phyloP scores from a whole-genome alignment of 2,888 invertebrate genomes.

The Amorpha juglandis region DNA sequence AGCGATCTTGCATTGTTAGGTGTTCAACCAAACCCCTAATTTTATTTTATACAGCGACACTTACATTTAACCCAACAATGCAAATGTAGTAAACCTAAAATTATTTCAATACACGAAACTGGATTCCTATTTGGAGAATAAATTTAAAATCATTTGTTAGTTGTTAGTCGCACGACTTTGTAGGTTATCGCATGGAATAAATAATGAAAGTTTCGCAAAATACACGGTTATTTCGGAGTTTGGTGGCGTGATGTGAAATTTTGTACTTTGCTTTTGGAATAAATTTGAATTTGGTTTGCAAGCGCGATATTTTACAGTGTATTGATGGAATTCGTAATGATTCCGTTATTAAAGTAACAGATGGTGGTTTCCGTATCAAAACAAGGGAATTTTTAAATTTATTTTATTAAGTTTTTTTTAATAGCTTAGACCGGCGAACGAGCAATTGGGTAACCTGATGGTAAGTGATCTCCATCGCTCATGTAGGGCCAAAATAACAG shows the following conservation, averaged over 20 bases:
- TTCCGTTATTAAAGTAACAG: conserved; percentile 20
- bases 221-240: conserved; percentile 28
- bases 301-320: conserved; percentile 25
- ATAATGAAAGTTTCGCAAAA: conserved; percentile 33
- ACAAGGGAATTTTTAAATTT: background rate
- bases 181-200: conserved; percentile 34
- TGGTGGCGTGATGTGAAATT: conserved; percentile 21
- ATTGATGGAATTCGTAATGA: conserved; percentile 30
- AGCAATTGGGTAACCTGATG: too few relatives aligned
- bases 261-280: conserved; percentile 32
- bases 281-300: conserved; percentile 30
- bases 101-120: conserved; percentile 24
- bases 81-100: conserved; percentile 7
- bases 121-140: conserved; percentile 28
- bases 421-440: too few relatives aligned
- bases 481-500: too few relatives aligned
- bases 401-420: background rate
- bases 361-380: background rate
- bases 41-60: too few relatives aligned
- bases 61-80: background rate
- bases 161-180: conserved; percentile 23
- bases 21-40: too few relatives aligned
- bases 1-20: too few relatives aligned
- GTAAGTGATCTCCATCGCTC: too few relatives aligned
- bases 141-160: conserved; percentile 35